Evolutionary conservation across 2,797 vertebrate species (phyloP).

Genomic region (Cephalopachus bancanus): DNA sequence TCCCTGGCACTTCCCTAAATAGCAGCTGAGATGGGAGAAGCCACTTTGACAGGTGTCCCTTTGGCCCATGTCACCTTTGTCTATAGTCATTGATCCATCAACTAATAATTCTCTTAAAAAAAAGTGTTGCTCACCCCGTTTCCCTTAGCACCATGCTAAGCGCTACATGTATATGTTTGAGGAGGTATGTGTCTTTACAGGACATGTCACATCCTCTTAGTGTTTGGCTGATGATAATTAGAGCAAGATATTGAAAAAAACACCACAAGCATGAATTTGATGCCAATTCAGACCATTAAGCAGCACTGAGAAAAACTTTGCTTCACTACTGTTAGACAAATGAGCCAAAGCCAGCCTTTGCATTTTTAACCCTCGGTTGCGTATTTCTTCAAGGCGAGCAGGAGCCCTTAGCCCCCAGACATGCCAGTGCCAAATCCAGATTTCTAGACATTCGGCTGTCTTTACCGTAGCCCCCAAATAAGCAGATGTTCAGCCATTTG

Average conservation of each 20-base stretch:
- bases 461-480: not conserved
- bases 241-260: not conserved
- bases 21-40: not conserved
- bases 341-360: not conserved
- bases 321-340: not conserved
- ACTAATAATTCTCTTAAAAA: constrained; percentile 1
- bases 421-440: not conserved
- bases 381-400: not conserved
- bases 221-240: not conserved
- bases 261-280: not conserved
- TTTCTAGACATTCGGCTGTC: not conserved
- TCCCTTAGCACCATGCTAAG: not conserved
- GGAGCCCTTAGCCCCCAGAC: not conserved
- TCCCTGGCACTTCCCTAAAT: not conserved
- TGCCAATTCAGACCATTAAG: not conserved
- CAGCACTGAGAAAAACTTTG: not conserved
- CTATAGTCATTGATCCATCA: not conserved
- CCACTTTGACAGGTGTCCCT: not conserved
- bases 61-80: not conserved
- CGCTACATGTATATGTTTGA: not conserved
- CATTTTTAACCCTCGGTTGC: not conserved
- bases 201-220: not conserved
- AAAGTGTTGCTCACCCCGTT: not conserved
- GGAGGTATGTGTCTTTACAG: not conserved
- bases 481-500: constrained; percentile 10